Evolutionary conservation across 2,113 vertebrate species (phyloP).

Genomic region (Micronycteris hirsuta): DNA sequence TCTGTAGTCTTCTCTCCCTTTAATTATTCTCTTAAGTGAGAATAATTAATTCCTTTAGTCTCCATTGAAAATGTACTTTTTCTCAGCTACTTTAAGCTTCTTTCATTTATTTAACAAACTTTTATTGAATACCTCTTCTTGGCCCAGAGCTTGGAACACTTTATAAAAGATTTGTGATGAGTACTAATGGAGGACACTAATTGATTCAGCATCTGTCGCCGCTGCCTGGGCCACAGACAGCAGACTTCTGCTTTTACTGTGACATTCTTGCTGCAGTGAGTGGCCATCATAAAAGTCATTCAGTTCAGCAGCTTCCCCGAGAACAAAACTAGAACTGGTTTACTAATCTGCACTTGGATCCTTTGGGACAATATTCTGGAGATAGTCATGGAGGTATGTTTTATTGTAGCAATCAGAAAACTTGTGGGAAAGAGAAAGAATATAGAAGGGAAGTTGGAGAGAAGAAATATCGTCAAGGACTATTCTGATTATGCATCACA

Average conservation of each 20-base stretch:
- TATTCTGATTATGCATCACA: slow-evolving; percentile 82
- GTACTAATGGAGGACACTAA: not conserved
- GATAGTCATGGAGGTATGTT: slow-evolving; percentile 42
- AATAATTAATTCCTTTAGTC: not conserved
- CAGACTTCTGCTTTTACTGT: not conserved
- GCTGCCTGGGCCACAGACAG: not conserved
- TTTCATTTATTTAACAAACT: slow-evolving; percentile 5
- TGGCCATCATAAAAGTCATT: not conserved
- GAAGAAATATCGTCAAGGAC: slow-evolving; percentile 80
- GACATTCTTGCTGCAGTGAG: not conserved
- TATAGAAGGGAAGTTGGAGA: slow-evolving; percentile 83
- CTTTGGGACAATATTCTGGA: slow-evolving; percentile 39
- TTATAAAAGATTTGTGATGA: not conserved
- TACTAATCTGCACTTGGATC: not conserved
- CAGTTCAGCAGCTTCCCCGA: not conserved
- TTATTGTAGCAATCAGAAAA: slow-evolving; percentile 87
- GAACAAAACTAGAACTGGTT: slow-evolving; percentile 9
- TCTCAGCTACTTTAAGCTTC: not conserved
- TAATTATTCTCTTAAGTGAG: not conserved
- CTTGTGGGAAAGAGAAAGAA: slow-evolving; percentile 82
- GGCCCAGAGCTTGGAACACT: not conserved
- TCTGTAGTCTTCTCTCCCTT: not conserved
- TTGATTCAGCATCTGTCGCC: not conserved
- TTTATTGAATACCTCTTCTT: not conserved
- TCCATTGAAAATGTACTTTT: not conserved